phyloP scores from a whole-genome alignment of 2,797 vertebrate genomes.

The Lutjanus argentimaculatus region DNA sequence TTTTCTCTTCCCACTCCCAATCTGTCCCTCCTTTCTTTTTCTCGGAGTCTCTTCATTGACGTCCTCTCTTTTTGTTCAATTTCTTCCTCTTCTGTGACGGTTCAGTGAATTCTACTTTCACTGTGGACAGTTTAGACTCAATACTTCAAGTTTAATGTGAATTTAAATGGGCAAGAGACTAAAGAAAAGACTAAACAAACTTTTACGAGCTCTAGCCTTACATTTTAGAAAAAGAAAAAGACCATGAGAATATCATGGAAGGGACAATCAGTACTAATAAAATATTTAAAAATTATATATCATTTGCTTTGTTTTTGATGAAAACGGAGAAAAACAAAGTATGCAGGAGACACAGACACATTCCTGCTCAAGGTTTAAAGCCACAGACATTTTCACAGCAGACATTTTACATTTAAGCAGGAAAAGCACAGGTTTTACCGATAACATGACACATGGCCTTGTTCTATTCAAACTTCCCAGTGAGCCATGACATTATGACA shows the following conservation, averaged over 20 bases:
- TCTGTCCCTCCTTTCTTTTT: slow-evolving; percentile 18
- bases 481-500: no score
- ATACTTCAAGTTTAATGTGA: slow-evolving; percentile 12
- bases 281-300: no score
- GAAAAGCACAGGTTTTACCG: neutral
- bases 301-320: no score
- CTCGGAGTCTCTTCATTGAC: slow-evolving; percentile 1
- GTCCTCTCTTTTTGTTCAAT: slow-evolving; percentile 25
- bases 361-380: neutral
- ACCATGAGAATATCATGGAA: neutral
- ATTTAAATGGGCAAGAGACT: slow-evolving; percentile 43
- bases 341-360: neutral
- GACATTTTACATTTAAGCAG: neutral
- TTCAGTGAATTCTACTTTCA: slow-evolving; percentile 47
- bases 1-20: slow-evolving; percentile 16
- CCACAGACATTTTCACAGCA: neutral
- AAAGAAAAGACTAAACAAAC: slow-evolving; percentile 7
- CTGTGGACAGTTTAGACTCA: slow-evolving; percentile 4
- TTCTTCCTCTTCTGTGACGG: slow-evolving; percentile 32
- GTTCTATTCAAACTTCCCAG: neutral
- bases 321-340: no score
- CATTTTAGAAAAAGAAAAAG: neutral
- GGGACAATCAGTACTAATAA: no score
- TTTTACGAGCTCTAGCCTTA: slow-evolving; percentile 1
- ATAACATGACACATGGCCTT: neutral